Base-by-base conservation (phyloP, 2,797 vertebrate species). In the Podargus strigoides region DNA sequence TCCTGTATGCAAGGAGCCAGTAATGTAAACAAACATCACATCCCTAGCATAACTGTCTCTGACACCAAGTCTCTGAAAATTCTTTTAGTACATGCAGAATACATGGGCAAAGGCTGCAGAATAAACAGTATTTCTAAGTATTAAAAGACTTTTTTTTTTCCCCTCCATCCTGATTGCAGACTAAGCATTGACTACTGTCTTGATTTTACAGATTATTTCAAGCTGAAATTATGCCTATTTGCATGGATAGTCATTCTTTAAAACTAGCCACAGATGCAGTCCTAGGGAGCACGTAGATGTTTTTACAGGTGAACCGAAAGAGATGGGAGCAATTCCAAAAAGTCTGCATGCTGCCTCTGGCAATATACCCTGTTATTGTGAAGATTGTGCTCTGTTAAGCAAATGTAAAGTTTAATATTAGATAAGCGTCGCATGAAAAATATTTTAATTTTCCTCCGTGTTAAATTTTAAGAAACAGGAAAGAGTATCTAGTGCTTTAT, bases 241-340 rank as follows among this genome's bases (percentile, higher is more conserved):
- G 98, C 98, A 98, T 98, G 98, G 98, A 82, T 98, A 98, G 98
- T 98, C 97, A 98, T 98, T 98, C 97, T 98, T 98, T 98, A 98
- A 98, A 98, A 97, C 97, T 98, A 98, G 97, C 97, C 98, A 97
- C 98, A 98, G 98, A 98, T 98, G 98, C 97, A 98, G 96, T 98
- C 97, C 97, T 98, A 98, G 97, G 97, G 98, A 98, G 98, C 97
- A 97, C 95, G 95, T 98, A 98, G 98, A 98, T 98, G 98, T 98
- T 98, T 98, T 98, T 97, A 98, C 98, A 98, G 98, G 98, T 98
- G 98, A 98, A 98, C 98, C 97, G 97, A 98, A 98, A 98, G 97
- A 98, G 97, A 98, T 98, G 98, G 98, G 98, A 98, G 96, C 97
- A 87, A 92, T 97, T 98, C 98, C 98, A 98, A 97, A 97, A 97